Conservation (phyloP, 1,140 invertebrate species). For the Trypoxylus dichotomus region DNA sequence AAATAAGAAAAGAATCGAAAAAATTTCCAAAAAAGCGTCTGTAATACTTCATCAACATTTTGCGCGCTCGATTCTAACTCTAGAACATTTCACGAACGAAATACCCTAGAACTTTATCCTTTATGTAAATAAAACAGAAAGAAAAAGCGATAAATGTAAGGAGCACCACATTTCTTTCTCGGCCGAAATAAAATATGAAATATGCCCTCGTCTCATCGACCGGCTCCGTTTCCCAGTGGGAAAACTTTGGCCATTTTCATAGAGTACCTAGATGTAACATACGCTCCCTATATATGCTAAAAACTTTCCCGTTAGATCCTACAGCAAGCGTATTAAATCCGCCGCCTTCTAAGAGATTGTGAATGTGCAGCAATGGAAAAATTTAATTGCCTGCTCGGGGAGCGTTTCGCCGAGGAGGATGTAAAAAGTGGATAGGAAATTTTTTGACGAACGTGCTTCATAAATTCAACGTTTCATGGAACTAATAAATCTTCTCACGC, state of each 20-base stretch:
- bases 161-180: background rate
- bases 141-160: background rate
- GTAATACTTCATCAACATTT: no score
- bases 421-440: background rate
- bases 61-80: no score
- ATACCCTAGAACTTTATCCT: background rate
- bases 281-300: background rate
- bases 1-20: no score
- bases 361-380: background rate
- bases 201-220: background rate
- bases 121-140: slow-evolving; percentile 5
- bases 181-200: slow-evolving; percentile 14
- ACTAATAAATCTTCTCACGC: background rate
- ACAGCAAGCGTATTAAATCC: background rate
- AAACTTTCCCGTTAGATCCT: background rate
- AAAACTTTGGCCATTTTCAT: slow-evolving; percentile 22
- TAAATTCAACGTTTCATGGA: background rate
- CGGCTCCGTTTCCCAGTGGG: background rate
- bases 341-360: background rate
- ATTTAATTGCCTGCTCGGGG: background rate
- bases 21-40: no score
- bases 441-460: background rate
- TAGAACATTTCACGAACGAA: no score
- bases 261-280: background rate
- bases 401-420: background rate